A percentile compares a stretch with the other conserved stretches of the same genome.
These are phyloP conservation scores for Phasia obesa DNA, from an alignment of 2,888 invertebrate genomes.

Conservation along the genomic window DNA sequence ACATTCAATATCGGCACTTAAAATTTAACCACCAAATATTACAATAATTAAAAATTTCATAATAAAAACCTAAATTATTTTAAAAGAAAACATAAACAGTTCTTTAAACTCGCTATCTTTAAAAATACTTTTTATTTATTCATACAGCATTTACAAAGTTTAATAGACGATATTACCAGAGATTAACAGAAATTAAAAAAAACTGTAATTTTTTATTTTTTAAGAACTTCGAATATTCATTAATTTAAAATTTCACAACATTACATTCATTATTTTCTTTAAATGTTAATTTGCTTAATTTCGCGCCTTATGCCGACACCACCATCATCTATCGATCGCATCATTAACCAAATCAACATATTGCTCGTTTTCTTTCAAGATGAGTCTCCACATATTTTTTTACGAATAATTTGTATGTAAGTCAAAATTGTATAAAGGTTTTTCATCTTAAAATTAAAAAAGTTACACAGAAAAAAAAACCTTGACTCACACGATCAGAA, in stretches of 20 bases:
- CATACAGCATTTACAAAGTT: background rate
- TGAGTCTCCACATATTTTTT: constrained; percentile 14
- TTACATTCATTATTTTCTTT: constrained; percentile 45
- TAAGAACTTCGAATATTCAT: constrained; percentile 36
- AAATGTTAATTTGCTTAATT: constrained; percentile 71
- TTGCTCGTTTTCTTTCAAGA: constrained; percentile 29
- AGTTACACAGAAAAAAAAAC: constrained; percentile 20
- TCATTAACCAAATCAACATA: constrained; percentile 47
- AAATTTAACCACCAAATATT: too few relatives aligned
- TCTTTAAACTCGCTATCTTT: too few relatives aligned
- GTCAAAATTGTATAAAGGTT: background rate
- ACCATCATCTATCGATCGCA: constrained; percentile 3
- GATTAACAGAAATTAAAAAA: background rate
- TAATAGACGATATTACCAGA: background rate
- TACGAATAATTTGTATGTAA: background rate
- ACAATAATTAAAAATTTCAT: too few relatives aligned
- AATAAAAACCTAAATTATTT: too few relatives aligned
- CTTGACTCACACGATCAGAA: constrained; percentile 13
- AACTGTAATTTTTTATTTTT: constrained; percentile 4
- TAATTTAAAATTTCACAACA: constrained; percentile 63
- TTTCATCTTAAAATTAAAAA: constrained; percentile 28
- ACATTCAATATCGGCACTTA: too few relatives aligned
- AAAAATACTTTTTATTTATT: too few relatives aligned
- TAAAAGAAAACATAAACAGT: too few relatives aligned
- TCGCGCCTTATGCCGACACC: constrained; percentile 69